These are phyloP conservation scores for Mixornis gularis DNA, from an alignment of 2,113 vertebrate genomes.

Conservation along the genomic window DNA sequence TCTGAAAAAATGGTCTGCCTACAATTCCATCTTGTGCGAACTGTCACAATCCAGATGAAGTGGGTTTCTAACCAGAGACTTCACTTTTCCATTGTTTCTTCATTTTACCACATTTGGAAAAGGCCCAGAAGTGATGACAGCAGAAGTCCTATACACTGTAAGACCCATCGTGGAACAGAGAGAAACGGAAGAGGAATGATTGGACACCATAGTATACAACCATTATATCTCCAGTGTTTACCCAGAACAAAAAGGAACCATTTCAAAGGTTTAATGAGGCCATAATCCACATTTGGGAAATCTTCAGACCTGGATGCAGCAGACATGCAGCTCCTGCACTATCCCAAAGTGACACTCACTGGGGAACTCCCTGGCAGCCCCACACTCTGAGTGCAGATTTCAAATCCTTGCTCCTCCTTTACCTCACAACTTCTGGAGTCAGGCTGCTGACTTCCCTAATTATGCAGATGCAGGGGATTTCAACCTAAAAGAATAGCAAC, in stretches of 20 bases:
- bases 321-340: fast-evolving
- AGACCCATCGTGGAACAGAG: not conserved
- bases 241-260: not conserved
- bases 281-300: not conserved
- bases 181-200: not conserved
- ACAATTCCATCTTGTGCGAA: not conserved
- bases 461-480: not conserved
- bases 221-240: not conserved
- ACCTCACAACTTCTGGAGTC: not conserved
- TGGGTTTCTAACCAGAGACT: not conserved
- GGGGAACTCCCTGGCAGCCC: not conserved
- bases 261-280: not conserved
- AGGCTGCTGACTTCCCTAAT: not conserved
- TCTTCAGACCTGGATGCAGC: not conserved
- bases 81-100: slow-evolving; percentile 1
- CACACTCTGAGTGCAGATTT: not conserved
- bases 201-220: not conserved
- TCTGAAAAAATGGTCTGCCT: slow-evolving; percentile 31
- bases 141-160: not conserved
- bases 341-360: no score
- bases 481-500: slow-evolving; percentile 23
- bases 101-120: not conserved
- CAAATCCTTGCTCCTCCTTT: not conserved
- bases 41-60: slow-evolving; percentile 1
- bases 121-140: not conserved